These are phyloP conservation scores for Archips xylosteana DNA, from an alignment of 2,888 invertebrate genomes.

Conservation along the genomic window DNA sequence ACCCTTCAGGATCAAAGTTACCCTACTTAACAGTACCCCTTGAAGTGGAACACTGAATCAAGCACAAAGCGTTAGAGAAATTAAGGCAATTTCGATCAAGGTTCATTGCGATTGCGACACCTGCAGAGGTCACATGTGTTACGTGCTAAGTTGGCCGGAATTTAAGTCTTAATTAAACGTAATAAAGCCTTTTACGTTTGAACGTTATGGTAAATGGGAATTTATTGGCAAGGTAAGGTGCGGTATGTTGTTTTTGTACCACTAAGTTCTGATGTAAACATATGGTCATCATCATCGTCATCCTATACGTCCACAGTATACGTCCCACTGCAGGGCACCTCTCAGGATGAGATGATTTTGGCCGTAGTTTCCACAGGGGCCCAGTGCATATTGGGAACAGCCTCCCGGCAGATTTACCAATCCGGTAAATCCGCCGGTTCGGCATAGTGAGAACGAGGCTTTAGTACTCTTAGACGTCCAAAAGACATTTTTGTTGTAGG, in stretches of 20 bases:
- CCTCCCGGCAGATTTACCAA: too few species aligned
- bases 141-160: constrained; percentile 11
- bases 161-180: constrained; percentile 21
- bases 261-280: background rate
- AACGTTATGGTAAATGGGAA: background rate
- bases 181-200: background rate
- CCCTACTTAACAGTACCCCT: background rate
- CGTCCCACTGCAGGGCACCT: too few species aligned
- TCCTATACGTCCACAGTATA: too few species aligned
- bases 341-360: too few species aligned
- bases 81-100: constrained; percentile 37
- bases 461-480: too few species aligned
- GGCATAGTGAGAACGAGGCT: too few species aligned
- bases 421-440: too few species aligned
- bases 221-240: constrained; percentile 1
- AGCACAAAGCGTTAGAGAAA: constrained; percentile 28
- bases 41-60: constrained; percentile 4
- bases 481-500: too few species aligned
- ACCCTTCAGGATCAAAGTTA: too few species aligned
- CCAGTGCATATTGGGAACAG: too few species aligned
- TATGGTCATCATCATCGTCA: too few species aligned
- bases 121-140: constrained; percentile 33
- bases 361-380: too few species aligned
- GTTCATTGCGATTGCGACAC: constrained; percentile 36
- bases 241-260: background rate